These are phyloP conservation scores for Pheosia gnoma DNA, from an alignment of 2,888 invertebrate genomes.

Conservation along the genomic window DNA sequence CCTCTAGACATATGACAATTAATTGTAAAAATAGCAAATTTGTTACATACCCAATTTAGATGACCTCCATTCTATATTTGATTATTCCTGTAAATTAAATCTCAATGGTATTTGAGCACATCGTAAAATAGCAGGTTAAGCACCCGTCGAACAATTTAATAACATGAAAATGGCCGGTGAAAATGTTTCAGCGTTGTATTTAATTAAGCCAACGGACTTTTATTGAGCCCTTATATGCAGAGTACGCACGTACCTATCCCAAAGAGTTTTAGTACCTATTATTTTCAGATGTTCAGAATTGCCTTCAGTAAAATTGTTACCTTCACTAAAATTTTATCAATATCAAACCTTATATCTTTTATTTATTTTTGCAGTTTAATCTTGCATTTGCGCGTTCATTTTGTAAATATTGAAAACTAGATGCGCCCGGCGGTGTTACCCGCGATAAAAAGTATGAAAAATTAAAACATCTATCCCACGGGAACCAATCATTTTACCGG, in stretches of 20 bases:
- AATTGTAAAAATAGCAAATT: background rate
- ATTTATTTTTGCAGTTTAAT: no score
- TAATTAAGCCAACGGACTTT: slow-evolving; percentile 75
- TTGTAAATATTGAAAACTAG: no score
- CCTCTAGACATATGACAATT: background rate
- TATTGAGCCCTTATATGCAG: slow-evolving; percentile 55
- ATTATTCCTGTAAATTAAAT: slow-evolving; percentile 65
- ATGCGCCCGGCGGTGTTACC: no score
- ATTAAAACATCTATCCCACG: no score
- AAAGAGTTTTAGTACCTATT: slow-evolving; percentile 70
- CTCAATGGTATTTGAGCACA: slow-evolving; percentile 62
- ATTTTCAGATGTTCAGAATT: slow-evolving; percentile 56
- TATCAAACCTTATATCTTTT: no score
- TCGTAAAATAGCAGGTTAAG: slow-evolving; percentile 72
- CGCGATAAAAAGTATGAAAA: no score
- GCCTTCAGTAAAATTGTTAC: slow-evolving; percentile 28
- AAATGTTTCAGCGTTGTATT: slow-evolving; percentile 72
- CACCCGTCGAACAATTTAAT: slow-evolving; percentile 79
- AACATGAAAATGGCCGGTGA: slow-evolving; percentile 76
- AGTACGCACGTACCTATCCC: slow-evolving; percentile 44
- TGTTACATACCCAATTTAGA: background rate
- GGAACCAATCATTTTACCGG: no score
- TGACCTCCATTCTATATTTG: slow-evolving; percentile 29
- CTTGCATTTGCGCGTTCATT: no score
- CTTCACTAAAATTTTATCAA: slow-evolving; percentile 35